Conservation (phyloP, 2,797 vertebrate species). For the Siniperca scherzeri region DNA sequence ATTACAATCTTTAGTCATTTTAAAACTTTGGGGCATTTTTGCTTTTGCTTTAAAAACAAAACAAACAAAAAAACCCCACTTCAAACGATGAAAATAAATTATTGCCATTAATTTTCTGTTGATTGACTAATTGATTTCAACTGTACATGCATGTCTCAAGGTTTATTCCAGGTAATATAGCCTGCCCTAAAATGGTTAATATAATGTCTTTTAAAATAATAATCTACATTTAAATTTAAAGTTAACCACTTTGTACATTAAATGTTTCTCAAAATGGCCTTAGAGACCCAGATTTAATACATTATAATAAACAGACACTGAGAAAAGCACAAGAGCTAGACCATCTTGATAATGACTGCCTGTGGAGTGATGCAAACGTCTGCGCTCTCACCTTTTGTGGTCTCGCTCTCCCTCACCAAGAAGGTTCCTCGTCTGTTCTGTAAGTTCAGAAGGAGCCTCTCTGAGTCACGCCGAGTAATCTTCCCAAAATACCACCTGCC, state of each 20-base stretch:
- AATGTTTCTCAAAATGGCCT: neutral
- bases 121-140: neutral
- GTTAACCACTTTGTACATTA: neutral
- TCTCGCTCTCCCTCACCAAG: constrained; percentile 96
- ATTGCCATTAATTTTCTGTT: neutral
- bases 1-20: too few species aligned
- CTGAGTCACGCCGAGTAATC: constrained; percentile 95
- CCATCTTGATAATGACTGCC: constrained; percentile 14
- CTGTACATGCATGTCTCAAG: neutral
- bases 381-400: constrained; percentile 92
- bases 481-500: constrained; percentile 98
- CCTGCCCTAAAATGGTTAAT: neutral
- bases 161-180: neutral
- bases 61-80: too few species aligned
- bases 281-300: neutral
- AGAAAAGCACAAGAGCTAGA: constrained; percentile 1
- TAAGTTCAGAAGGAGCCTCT: constrained; percentile 92
- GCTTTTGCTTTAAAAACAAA: neutral
- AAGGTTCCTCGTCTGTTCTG: constrained; percentile 96
- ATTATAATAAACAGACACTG: constrained; percentile 4
- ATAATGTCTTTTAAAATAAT: neutral
- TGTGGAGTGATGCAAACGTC: constrained; percentile 19
- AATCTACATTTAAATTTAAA: neutral
- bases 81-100: neutral
- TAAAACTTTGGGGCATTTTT: neutral